Evolutionary conservation across 2,113 vertebrate species (phyloP).

Genomic region (Platichthys stellatus): DNA sequence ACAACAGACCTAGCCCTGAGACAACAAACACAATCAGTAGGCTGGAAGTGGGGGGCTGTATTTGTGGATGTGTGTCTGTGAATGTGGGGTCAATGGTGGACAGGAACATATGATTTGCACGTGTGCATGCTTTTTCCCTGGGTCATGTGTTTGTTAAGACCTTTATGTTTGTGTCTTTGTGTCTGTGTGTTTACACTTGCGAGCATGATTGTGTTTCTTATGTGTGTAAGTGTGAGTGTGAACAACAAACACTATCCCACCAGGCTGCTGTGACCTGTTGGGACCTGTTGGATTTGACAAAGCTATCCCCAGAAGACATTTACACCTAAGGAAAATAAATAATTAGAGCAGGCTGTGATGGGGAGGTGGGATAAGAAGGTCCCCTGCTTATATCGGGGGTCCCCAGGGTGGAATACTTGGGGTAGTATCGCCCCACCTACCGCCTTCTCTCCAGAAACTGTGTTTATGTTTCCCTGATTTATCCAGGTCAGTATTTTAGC

Average conservation of each 20-base stretch:
- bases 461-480: conserved; percentile 78
- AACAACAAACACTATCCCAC: conserved; percentile 42
- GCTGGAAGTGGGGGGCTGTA: conserved; percentile 44
- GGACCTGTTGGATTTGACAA: conserved; percentile 69
- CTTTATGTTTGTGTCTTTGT: conserved; percentile 21
- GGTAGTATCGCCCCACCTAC: conserved; percentile 55
- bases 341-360: conserved; percentile 66
- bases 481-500: conserved; percentile 77
- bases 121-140: conserved; percentile 15
- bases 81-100: conserved; percentile 15
- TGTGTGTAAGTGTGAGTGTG: conserved; percentile 29
- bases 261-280: conserved; percentile 64
- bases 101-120: conserved; percentile 44
- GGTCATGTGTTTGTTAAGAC: neutral
- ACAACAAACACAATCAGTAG: conserved; percentile 78
- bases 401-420: conserved; percentile 69
- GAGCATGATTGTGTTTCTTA: conserved; percentile 35
- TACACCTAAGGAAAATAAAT: conserved; percentile 79
- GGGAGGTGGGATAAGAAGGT: conserved; percentile 57
- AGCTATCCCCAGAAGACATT: conserved; percentile 76
- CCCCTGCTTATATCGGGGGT: conserved; percentile 38
- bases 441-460: conserved; percentile 53
- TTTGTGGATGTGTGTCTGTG: conserved; percentile 52
- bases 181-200: conserved; percentile 1
- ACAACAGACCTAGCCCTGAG: conserved; percentile 75